These are phyloP conservation scores for Agelaius tricolor DNA, from an alignment of 2,113 vertebrate genomes.

Conservation along the genomic window DNA sequence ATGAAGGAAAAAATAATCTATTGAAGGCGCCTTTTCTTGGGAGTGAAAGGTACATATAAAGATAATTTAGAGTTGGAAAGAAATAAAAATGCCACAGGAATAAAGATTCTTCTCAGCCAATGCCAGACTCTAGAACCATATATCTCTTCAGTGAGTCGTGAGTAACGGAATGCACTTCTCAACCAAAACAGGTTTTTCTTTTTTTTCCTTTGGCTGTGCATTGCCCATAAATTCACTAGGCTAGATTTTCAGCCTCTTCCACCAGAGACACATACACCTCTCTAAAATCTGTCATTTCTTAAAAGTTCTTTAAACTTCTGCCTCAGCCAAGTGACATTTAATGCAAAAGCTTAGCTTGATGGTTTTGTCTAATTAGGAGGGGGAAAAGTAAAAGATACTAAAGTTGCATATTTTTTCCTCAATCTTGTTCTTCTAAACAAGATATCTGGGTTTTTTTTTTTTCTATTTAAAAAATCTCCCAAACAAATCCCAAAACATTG, in stretches of 20 bases:
- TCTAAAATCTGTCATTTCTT: not conserved
- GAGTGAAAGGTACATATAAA: constrained; percentile 45
- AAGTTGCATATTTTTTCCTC: not conserved
- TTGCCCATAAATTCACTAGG: constrained; percentile 32
- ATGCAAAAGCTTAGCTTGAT: not conserved
- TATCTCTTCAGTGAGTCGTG: constrained; percentile 15
- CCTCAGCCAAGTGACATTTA: not conserved
- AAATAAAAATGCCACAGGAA: constrained; percentile 24
- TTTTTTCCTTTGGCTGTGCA: not conserved
- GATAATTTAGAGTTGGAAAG: constrained; percentile 57
- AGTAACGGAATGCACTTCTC: not conserved
- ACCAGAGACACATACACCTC: not conserved
- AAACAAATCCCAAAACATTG: not conserved
- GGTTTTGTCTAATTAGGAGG: not conserved
- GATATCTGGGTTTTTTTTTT: too few species aligned
- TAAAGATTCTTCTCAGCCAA: constrained; percentile 43
- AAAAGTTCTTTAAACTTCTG: not conserved
- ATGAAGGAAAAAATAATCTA: constrained; percentile 17
- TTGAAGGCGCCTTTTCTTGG: not conserved
- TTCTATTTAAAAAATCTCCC: not conserved
- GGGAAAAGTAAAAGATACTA: not conserved
- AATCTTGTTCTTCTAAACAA: not conserved
- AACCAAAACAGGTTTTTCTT: not conserved
- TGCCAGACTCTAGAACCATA: constrained; percentile 3
- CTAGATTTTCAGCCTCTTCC: not conserved